Base-by-base conservation (phyloP, 2,888 invertebrate species). In the Hemicrepidius hirtus region DNA sequence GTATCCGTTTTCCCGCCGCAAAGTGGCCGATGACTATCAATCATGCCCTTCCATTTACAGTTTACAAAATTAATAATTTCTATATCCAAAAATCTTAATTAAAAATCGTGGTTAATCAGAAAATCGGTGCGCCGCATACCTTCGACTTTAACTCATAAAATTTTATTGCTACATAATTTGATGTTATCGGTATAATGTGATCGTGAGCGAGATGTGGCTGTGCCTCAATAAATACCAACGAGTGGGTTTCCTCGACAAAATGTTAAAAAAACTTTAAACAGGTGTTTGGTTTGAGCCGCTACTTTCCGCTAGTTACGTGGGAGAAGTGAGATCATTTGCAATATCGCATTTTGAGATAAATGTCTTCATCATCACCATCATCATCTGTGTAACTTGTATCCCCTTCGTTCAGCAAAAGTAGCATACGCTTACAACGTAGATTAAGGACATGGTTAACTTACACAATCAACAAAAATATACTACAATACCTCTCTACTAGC, bases 161-260 rank as follows among this genome's bases (percentile, higher is more conserved):
- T 78, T 79, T 80, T 80, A 81, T 81, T 81, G 79, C 79, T 76
- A 75, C 77, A 78, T 80, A 82, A 82, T 82, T 82, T 82, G 82
- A 82, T 82, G 77, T 78, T 81, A 82, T 82, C 81, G 76, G 69
- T 75, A 78, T 79, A 81, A 80, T 82, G 68, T 66, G 76, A 77
- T 79, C 75, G 73, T 77, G 77, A 75, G 71, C 70, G 67, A 64
- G 55, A 57, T 64, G 63, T 10, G 65, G 40, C n/a, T 65, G 32
- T 44, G 55, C 69, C 28, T 46, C 57, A 63, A 64, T 62, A 68
- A 68, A 53, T 53, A 28, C 41, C 60, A 49, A 53, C 10, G 50
- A 46, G 50, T 24, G 50, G 50, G 59, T 68, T 37, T 62, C 24
- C 5, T 60, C 13, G 28, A 57, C 35, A n/a, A 62, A 60, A 21